phyloP scores from a whole-genome alignment of 92 coral and sea anemone species.

The Epizoanthus scotinus region DNA sequence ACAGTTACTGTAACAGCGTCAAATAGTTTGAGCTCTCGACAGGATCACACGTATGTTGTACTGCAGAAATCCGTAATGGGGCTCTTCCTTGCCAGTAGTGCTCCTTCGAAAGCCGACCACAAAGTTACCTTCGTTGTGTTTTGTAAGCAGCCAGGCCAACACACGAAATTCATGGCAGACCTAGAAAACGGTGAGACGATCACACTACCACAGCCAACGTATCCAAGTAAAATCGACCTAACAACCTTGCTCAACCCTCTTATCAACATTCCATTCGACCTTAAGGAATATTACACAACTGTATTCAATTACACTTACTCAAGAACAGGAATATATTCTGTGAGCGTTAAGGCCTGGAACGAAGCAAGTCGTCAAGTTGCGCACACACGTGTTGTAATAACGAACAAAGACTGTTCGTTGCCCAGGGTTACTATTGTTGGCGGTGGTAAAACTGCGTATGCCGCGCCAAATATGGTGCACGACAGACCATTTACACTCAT shows the following conservation, averaged over 20 bases:
- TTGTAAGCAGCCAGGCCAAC: constrained; percentile 70
- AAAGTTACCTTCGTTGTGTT: constrained; percentile 70
- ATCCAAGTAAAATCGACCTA: constrained; percentile 21
- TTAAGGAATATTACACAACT: constrained; percentile 54
- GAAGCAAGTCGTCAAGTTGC: constrained; percentile 53
- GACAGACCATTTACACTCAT: constrained; percentile 65
- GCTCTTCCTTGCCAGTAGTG: constrained; percentile 65
- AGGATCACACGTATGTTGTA: constrained; percentile 4
- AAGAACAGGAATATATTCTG: constrained; percentile 46
- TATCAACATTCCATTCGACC: constrained; percentile 71
- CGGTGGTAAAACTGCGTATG: constrained; percentile 52
- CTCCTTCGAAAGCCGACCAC: constrained; percentile 61
- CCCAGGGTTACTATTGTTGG: constrained; percentile 68
- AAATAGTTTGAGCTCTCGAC: constrained; percentile 38
- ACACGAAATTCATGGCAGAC: constrained; percentile 65
- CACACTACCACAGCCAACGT: constrained; percentile 25
- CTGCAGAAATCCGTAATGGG: constrained; percentile 70
- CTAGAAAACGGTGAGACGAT: constrained; percentile 46
- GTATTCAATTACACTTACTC: constrained; percentile 55
- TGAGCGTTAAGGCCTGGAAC: constrained; percentile 68
- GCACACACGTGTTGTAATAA: constrained; percentile 55
- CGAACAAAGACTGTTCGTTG: constrained; percentile 55
- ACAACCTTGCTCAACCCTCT: constrained; percentile 36
- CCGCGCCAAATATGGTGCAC: constrained; percentile 52
- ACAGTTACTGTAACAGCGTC: constrained; percentile 48